These are phyloP conservation scores for Calcarius ornatus DNA, from an alignment of 2,113 vertebrate species.

Conservation along the genomic window DNA sequence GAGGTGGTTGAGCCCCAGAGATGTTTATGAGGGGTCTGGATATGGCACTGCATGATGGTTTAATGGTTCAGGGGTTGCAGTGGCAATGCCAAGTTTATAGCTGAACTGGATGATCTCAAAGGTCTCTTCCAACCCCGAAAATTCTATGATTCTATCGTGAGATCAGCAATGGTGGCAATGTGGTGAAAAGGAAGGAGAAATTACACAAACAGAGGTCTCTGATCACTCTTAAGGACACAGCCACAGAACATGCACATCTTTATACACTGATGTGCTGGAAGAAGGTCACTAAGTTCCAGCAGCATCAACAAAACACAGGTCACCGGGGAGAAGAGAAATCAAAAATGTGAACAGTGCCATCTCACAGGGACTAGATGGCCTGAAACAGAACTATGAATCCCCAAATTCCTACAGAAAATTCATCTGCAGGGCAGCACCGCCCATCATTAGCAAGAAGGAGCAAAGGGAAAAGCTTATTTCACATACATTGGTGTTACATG, in stretches of 20 bases:
- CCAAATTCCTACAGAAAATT: not conserved
- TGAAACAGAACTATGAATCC: not conserved
- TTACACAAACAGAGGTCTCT: not conserved
- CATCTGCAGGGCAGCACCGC: not conserved
- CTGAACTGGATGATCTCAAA: not conserved
- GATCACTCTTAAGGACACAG: not conserved
- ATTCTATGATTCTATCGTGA: not conserved
- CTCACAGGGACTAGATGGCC: not conserved
- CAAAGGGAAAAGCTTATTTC: not conserved
- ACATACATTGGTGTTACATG: not conserved
- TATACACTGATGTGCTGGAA: not conserved
- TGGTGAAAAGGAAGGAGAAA: not conserved
- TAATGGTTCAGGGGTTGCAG: not conserved
- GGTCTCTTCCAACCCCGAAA: not conserved
- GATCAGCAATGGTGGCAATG: not conserved
- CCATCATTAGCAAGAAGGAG: not conserved
- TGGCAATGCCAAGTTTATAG: not conserved
- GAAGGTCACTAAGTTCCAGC: not conserved
- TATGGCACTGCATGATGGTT: not conserved
- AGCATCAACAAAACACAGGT: not conserved
- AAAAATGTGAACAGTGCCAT: not conserved
- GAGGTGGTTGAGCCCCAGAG: not conserved
- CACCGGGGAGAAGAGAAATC: not conserved
- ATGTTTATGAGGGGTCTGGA: not conserved
- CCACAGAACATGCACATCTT: not conserved